Base-by-base conservation (phyloP, 2,113 vertebrate species). In the Vulpes lagopus region DNA sequence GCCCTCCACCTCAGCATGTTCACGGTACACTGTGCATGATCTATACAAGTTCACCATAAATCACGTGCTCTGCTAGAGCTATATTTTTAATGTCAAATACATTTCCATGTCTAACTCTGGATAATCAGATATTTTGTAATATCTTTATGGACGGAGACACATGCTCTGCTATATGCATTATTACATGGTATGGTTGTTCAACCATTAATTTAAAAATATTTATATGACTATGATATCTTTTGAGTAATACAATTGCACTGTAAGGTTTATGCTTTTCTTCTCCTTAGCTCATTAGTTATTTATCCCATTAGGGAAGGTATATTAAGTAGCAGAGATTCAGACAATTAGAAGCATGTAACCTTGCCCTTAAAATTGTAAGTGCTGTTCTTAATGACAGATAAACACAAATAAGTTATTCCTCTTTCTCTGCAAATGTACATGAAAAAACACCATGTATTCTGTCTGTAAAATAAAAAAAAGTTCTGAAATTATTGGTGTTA, bases 261-360 rank as follows among this genome's bases (percentile, higher is more conserved):
- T n/a, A 49, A 91, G 95, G 17, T 81, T 67, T n/a, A 38, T 67
- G 7, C 3, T 89, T 78, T 81, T 59, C 6, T 83, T 92, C 11
- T 80, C 2, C 55, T 43, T 93, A 89, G 3, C 14, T 94, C 23
- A 62, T 67, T 74, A 51, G 23, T 60, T 94, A 93, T n/a, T 83
- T 87, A 83, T 62, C 67, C 8, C 20, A 83, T 27, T 69, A 5
- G 12, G 2, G 30, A 89, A 59, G 10, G 15, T 76, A 55, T 65
- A 84, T 92, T 84, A 94, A 65, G 22, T 62, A 91, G 14, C 64
- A 97, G 14, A 17, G 16, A 82, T 38, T 94, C n/a, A 55, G 5
- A 51, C 8, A 97, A 27, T 59, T 76, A 92, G 69, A 62, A 3
- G 16, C 16, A 59, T 62, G 3, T 30, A 43, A 88, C 49, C 1